Base-by-base conservation (phyloP, 2,113 vertebrate species). In the Engystomops pustulosus region DNA sequence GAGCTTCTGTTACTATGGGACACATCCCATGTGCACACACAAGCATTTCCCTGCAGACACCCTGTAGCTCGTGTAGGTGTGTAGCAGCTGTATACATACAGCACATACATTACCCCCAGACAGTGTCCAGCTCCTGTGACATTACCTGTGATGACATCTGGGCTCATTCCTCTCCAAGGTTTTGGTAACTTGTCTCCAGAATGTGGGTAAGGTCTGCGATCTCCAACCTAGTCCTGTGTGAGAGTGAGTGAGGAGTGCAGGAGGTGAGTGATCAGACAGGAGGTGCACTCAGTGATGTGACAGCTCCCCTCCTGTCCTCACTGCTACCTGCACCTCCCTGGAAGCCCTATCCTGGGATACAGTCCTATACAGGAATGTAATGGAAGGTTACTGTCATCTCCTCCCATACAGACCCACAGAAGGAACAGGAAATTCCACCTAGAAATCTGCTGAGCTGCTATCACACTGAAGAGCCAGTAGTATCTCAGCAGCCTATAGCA, bases 301-400 rank as follows among this genome's bases (percentile, higher is more conserved):
- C 38, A 41, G 38, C 38, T 41, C 4, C 38, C 8, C 38, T 41
- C 38, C 6, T 18, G 55, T 67, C 30, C 60, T 30, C 41, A 67
- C 32, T 38, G 30, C n/a, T 41, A n/a, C 36, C 36, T 65, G 45
- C 6, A 81, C 36, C 11, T 53, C 11, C 23, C 20, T 51, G 30
- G 12, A 41, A 67, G 25, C 60, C 47, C 60, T 80, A 47, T 41
- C 78, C 78, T 20, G n/a, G 62, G 67, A 58, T 14, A 34, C 45
- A 23, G n/a, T 11, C 8, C 69, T 49, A 27, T 74, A 10, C 15
- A 67, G 62, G 62, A 67, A 67, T 67, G 30, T 20, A 15, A 5
- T 32, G 17, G 62, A 67, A 32, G 60, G 60, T 34, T 1, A 32
- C 60, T 17, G 4, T 2, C 0, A 4, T 34, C 27, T 14, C 60